A percentile compares a stretch with the other conserved stretches of the same genome.
phyloP scores from a whole-genome alignment of 2,797 vertebrate species.

The Dallia pectoralis region DNA sequence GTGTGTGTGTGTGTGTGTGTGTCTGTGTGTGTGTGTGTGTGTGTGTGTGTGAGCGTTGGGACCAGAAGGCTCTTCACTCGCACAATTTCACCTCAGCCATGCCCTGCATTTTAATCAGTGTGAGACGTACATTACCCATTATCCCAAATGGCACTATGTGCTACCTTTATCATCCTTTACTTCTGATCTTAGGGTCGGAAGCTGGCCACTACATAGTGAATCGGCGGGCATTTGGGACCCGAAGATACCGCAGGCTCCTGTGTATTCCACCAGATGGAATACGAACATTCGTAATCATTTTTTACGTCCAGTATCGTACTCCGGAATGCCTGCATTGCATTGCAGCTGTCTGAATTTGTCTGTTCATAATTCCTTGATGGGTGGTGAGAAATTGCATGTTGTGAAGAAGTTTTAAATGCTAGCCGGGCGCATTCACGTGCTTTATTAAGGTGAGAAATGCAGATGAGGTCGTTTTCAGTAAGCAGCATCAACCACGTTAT shows the following conservation, averaged over 20 bases:
- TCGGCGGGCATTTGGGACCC: neutral
- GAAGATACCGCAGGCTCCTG: neutral
- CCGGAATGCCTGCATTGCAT: neutral
- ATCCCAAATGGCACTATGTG: no score
- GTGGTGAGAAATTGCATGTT: no score
- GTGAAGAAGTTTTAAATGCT: no score
- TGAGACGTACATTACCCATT: neutral
- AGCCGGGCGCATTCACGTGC: no score
- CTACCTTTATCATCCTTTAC: no score
- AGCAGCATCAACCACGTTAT: no score
- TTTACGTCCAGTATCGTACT: neutral
- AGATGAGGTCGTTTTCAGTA: no score
- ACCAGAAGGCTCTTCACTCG: neutral
- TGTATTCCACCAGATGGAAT: neutral
- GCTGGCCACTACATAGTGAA: neutral
- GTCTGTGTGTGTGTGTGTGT: neutral
- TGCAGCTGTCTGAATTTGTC: neutral
- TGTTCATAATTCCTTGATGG: no score
- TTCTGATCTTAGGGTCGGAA: neutral
- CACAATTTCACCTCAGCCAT: neutral
- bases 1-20: no score
- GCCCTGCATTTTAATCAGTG: neutral
- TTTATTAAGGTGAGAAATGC: no score
- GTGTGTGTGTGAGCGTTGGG: neutral
- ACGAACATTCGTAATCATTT: neutral